A percentile compares a stretch with the other conserved stretches of the same genome.
Evolutionary conservation across 2,888 invertebrate genomes (phyloP).

Genomic region (Pelosia muscerda): DNA sequence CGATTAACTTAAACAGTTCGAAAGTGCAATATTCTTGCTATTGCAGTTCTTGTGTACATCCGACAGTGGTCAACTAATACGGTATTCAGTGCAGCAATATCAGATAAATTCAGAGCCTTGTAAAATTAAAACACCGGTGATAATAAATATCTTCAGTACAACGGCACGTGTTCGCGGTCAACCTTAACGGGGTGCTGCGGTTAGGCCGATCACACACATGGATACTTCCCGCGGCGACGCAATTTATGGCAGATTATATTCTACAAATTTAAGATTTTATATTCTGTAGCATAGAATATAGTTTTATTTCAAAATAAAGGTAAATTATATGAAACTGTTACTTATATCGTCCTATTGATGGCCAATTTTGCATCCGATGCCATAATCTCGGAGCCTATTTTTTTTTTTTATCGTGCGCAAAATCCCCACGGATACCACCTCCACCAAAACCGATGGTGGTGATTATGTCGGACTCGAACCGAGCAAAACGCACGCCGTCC

Average conservation of each 20-base stretch:
- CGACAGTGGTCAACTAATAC: not conserved
- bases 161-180: slow-evolving; percentile 54
- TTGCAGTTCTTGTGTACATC: no score
- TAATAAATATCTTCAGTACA: slow-evolving; percentile 48
- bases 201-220: slow-evolving; percentile 35
- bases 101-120: not conserved
- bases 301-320: no score
- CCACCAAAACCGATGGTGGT: no score
- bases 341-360: no score
- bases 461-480: no score
- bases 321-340: no score
- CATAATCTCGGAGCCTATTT: no score
- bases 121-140: slow-evolving; percentile 8
- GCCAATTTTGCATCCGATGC: no score
- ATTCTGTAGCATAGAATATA: not conserved
- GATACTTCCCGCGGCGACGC: slow-evolving; percentile 12
- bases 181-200: slow-evolving; percentile 39
- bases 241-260: slow-evolving; percentile 10
- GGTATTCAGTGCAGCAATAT: not conserved
- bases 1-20: not conserved
- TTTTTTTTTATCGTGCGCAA: no score
- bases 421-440: no score
- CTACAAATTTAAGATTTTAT: not conserved
- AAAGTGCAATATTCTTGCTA: no score
- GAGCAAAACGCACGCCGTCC: no score